Percentiles rank a stretch among this genome's conserved stretches.
phyloP scores from a whole-genome alignment of 1,140 invertebrate genomes.

The Pseudomyrmex pallidus region DNA sequence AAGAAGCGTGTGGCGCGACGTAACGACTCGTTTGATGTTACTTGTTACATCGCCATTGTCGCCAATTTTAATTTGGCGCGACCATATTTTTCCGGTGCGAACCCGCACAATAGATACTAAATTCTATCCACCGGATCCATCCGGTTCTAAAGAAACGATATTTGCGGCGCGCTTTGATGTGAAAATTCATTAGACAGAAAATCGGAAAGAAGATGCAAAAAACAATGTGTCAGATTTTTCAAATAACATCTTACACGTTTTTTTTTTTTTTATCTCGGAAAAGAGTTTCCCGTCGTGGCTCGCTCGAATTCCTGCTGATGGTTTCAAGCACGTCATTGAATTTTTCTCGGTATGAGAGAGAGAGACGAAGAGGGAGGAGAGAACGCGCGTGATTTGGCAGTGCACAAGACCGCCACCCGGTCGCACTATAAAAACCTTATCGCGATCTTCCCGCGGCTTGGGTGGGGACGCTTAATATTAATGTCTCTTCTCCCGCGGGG shows the following conservation, averaged over 20 bases:
- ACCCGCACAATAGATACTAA: neutral
- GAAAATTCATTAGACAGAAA: neutral
- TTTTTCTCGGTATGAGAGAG: neutral
- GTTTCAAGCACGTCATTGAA: conserved; percentile 32
- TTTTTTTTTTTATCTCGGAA: neutral
- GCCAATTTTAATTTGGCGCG: conserved; percentile 8
- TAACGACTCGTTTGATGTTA: conserved; percentile 33
- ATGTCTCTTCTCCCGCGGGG: conserved; percentile 75
- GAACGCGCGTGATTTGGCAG: conserved; percentile 66
- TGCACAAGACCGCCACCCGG: conserved; percentile 71
- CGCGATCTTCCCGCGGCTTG: conserved; percentile 70
- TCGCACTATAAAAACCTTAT: conserved; percentile 80
- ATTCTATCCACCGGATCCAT: neutral
- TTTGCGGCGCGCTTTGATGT: neutral
- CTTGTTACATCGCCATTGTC: conserved; percentile 38
- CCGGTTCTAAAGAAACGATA: neutral
- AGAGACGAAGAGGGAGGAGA: conserved; percentile 41
- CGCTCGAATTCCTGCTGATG: neutral
- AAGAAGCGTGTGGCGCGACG: conserved; percentile 24
- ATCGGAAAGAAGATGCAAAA: too few species aligned
- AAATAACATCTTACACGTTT: too few species aligned
- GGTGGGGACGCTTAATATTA: conserved; percentile 79
- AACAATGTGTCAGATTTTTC: too few species aligned
- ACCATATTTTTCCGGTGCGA: too few species aligned
- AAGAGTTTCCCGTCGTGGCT: neutral